These are phyloP conservation scores for Agrypnus murinus DNA, from an alignment of 2,888 invertebrate species.

Conservation along the genomic window DNA sequence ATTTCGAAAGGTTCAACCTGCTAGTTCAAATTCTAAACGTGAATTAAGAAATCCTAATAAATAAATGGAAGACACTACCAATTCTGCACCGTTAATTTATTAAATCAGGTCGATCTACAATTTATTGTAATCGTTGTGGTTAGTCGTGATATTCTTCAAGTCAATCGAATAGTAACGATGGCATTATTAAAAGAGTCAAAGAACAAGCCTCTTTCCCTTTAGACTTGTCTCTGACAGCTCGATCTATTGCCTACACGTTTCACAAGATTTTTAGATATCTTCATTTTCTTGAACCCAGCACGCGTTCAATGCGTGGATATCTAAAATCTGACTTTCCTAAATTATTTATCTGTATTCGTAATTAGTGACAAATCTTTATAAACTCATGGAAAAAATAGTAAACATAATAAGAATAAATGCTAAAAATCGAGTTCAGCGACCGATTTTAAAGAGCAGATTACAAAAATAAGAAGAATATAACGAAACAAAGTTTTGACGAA, in stretches of 20 bases:
- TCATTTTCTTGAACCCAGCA: slow-evolving; percentile 36
- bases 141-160: slow-evolving; percentile 39
- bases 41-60: no score
- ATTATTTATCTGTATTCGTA: slow-evolving; percentile 10
- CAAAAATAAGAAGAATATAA: no score
- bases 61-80: no score
- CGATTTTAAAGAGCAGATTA: no score
- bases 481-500: no score
- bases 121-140: slow-evolving; percentile 38
- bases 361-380: slow-evolving; percentile 15
- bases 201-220: slow-evolving; percentile 26
- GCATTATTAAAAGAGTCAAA: slow-evolving; percentile 39
- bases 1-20: no score
- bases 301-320: slow-evolving; percentile 7
- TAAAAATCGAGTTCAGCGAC: no score
- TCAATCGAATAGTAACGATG: slow-evolving; percentile 35
- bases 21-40: no score
- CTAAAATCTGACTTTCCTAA: not conserved
- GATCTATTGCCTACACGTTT: slow-evolving; percentile 36
- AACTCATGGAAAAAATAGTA: no score
- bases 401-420: no score
- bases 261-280: slow-evolving; percentile 30
- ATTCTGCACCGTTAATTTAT: no score
- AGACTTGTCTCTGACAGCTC: slow-evolving; percentile 40
- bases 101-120: slow-evolving; percentile 27